Percentiles rank a stretch among this genome's conserved stretches.
phyloP scores from a whole-genome alignment of 2,888 invertebrate species.

The Macrosiphum euphorbiae region DNA sequence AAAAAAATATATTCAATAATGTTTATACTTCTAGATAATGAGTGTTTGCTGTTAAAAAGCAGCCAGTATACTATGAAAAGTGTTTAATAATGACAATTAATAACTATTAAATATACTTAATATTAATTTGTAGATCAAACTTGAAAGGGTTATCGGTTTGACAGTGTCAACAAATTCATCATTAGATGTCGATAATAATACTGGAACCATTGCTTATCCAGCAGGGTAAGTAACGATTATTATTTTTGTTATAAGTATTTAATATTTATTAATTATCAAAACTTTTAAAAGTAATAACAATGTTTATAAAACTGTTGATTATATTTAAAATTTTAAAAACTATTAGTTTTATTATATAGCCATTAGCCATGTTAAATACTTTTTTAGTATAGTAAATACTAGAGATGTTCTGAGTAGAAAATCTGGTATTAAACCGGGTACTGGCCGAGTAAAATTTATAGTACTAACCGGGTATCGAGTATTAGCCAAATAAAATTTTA shows the following conservation, averaged over 20 bases:
- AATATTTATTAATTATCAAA: not conserved
- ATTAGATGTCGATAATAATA: constrained; percentile 87
- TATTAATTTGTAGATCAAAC: constrained; percentile 83
- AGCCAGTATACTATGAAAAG: not conserved
- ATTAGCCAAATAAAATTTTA: too few species aligned
- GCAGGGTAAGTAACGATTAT: constrained; percentile 84
- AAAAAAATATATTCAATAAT: not conserved
- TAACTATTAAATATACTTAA: not conserved
- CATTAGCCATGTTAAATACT: too few species aligned
- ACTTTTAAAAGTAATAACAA: not conserved
- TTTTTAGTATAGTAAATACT: too few species aligned
- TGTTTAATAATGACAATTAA: not conserved
- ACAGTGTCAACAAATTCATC: constrained; percentile 95
- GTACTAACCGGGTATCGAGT: too few species aligned
- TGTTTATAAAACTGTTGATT: not conserved
- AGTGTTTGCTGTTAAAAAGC: not conserved
- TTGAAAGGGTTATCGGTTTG: constrained; percentile 94
- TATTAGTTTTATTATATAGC: too few species aligned
- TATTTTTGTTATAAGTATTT: not conserved
- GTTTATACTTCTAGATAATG: not conserved
- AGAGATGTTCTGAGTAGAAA: too few species aligned
- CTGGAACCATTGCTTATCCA: constrained; percentile 93
- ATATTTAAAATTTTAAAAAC: not conserved
- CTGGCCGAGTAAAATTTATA: too few species aligned
- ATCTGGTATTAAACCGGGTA: too few species aligned